Base-by-base conservation (phyloP, 2,113 vertebrate genomes). In the Platycercus adscitus region DNA sequence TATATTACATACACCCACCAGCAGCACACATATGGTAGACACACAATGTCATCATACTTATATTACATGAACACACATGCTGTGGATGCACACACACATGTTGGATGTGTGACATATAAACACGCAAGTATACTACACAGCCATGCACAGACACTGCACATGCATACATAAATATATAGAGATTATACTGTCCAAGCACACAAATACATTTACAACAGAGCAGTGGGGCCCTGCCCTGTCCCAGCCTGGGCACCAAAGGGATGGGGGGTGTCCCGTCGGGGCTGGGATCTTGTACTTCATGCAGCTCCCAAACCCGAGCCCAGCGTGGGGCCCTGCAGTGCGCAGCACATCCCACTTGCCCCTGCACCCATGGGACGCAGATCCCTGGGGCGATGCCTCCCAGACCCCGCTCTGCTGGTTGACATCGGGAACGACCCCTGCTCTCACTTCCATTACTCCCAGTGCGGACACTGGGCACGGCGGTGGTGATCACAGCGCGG, bases 11-110 rank as follows among this genome's bases (percentile, higher is more conserved):
- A 7, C 47, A 17, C 11, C 9, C 31, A 9, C 4, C 18, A 11
- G 41, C 50, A 53, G 56, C 64, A 23, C 21, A 8, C 6, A 2
- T 15, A 3, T 15, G 29, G 28, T 52, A 6, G 39, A 5, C 13
- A 2, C 31, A 5, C 50, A 1, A 0, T 20, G 29, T 12, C 35
- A 12, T 4, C 14, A 0, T 12, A 6, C 14, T 3, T 13, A 1
- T 1, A 1, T 43, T 49, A 21, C 43, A 28, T 12, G 18, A 14
- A 28, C 25, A 20, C 23, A 17, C 0, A 0, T 4, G 10, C 39
- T 33, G 33, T 31, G 29, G 28, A 44, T 20, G 17, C 0, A 1
- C 21, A 15, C 16, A 10, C 2, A 9, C 8, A 9, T 13, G 10
- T n/a, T 53, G 49, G 25, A 14, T 6, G 4, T 1, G 0, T 8